Percentiles rank a stretch among this genome's conserved stretches.
phyloP scores from a whole-genome alignment of 2,888 invertebrate genomes.

The Amblyjoppa fuscipennis region DNA sequence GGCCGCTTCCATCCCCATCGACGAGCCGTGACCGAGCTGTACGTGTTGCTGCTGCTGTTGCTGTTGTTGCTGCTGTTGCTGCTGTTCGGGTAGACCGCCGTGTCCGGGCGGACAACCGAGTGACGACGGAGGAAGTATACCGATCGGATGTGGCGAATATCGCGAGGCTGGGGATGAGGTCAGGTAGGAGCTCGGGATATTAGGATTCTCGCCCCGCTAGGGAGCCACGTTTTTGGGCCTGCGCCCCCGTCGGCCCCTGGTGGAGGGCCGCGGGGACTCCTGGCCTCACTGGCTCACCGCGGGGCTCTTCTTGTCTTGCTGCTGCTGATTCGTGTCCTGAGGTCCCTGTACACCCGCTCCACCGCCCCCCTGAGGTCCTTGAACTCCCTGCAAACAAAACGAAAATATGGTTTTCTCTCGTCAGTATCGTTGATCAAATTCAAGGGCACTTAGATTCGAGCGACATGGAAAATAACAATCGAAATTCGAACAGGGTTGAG shows the following conservation, averaged over 20 bases:
- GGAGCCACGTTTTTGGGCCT: constrained; percentile 85
- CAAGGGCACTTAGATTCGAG: background rate
- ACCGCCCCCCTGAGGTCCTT: constrained; percentile 84
- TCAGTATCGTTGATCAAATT: background rate
- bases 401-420: background rate
- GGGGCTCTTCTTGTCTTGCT: constrained; percentile 93
- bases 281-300: constrained; percentile 92
- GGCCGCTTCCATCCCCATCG: constrained; percentile 80
- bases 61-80: constrained; percentile 58
- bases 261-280: constrained; percentile 85
- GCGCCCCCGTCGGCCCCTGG: constrained; percentile 85
- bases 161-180: constrained; percentile 72
- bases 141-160: constrained; percentile 63
- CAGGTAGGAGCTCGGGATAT: constrained; percentile 80
- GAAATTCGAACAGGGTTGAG: background rate
- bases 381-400: constrained; percentile 80
- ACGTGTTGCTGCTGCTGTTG: constrained; percentile 75
- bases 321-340: constrained; percentile 89
- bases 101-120: constrained; percentile 61
- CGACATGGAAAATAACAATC: background rate
- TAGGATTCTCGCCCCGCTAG: constrained; percentile 85
- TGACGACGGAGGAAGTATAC: constrained; percentile 59
- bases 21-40: constrained; percentile 72
- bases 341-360: constrained; percentile 85
- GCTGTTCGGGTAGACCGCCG: constrained; percentile 68